phyloP scores from a whole-genome alignment of 2,113 vertebrate species.

The Pelecanoides urinatrix region DNA sequence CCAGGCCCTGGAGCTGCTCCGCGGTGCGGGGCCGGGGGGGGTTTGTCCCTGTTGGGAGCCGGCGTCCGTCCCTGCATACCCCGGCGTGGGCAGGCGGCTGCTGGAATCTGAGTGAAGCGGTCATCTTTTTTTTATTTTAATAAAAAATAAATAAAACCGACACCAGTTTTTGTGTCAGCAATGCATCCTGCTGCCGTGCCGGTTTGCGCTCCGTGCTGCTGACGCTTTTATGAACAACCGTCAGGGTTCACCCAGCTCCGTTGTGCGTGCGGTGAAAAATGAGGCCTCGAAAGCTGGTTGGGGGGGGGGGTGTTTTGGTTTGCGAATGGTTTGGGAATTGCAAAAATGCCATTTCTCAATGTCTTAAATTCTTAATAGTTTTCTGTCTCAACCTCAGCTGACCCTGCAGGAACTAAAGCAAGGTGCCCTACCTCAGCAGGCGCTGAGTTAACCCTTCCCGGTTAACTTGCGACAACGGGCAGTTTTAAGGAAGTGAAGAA shows the following conservation, averaged over 20 bases:
- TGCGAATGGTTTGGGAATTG: too few species aligned
- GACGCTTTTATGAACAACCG: too few species aligned
- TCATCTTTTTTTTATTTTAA: too few species aligned
- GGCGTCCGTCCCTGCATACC: rapidly evolving
- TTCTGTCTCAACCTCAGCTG: background rate
- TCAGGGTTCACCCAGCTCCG: background rate
- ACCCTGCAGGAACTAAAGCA: rapidly evolving
- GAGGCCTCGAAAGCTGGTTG: background rate
- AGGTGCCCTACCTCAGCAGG: too few species aligned
- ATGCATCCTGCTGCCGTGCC: rapidly evolving
- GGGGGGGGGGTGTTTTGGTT: too few species aligned
- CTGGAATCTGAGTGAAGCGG: too few species aligned
- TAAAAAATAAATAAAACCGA: rapidly evolving
- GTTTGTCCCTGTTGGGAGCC: rapidly evolving
- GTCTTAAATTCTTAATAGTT: background rate
- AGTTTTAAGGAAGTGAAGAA: background rate
- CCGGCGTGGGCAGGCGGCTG: background rate
- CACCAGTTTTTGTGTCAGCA: rapidly evolving
- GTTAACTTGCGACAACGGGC: rapidly evolving
- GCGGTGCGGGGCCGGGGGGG: too few species aligned
- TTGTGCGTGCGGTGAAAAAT: background rate
- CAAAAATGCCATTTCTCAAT: background rate
- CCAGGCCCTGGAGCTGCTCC: too few species aligned
- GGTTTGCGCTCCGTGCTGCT: rapidly evolving
- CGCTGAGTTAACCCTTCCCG: rapidly evolving